Percentiles rank a stretch among this genome's conserved stretches.
These are phyloP conservation scores for Apogon hyalosoma DNA, from an alignment of 2,797 vertebrate genomes.

Conservation along the genomic window DNA sequence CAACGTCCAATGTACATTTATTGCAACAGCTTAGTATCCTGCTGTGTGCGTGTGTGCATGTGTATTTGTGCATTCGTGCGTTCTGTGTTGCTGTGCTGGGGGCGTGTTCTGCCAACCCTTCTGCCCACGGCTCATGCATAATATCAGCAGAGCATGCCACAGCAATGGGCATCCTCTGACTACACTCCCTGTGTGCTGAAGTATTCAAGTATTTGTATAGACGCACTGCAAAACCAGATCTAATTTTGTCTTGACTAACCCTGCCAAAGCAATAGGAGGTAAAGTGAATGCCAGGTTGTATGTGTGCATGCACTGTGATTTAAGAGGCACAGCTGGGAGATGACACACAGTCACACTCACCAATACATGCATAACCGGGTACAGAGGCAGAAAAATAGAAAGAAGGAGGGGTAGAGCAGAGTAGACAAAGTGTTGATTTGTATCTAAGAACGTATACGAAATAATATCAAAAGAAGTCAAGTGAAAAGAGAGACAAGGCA, in stretches of 20 bases:
- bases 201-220: slow-evolving; percentile 52
- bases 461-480: slow-evolving; percentile 22
- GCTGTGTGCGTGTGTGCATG: slow-evolving; percentile 38
- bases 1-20: slow-evolving; percentile 35
- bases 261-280: slow-evolving; percentile 80
- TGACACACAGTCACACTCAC: slow-evolving; percentile 81
- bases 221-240: slow-evolving; percentile 65
- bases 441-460: slow-evolving; percentile 50
- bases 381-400: slow-evolving; percentile 25
- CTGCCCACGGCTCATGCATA: slow-evolving; percentile 76
- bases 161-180: slow-evolving; percentile 64
- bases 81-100: slow-evolving; percentile 71
- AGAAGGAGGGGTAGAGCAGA: slow-evolving; percentile 15
- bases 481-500: slow-evolving; percentile 11
- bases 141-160: slow-evolving; percentile 80
- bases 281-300: slow-evolving; percentile 64
- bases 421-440: slow-evolving; percentile 65
- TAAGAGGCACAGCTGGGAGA: slow-evolving; percentile 87
- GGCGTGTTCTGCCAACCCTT: slow-evolving; percentile 79
- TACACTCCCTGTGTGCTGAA: slow-evolving; percentile 29
- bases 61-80: slow-evolving; percentile 57
- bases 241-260: slow-evolving; percentile 83
- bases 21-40: slow-evolving; percentile 69
- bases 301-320: slow-evolving; percentile 76
- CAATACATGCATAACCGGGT: slow-evolving; percentile 59